A percentile compares a stretch with the other conserved stretches of the same genome.
Evolutionary conservation across 2,797 vertebrate genomes (phyloP).

Genomic region (Microcaecilia unicolor): DNA sequence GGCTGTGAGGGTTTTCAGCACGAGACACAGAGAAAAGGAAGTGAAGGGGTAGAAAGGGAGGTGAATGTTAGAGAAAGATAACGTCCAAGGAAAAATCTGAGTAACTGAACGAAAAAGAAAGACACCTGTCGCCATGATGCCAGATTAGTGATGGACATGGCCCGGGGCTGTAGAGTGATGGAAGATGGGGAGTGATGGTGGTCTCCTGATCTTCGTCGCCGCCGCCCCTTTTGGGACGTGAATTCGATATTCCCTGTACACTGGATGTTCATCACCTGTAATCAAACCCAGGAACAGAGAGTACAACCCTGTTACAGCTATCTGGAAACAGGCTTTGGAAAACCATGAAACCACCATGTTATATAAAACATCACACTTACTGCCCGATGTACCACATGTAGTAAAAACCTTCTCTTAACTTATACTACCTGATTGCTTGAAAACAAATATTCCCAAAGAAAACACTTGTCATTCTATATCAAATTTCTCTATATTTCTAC

Average conservation of each 20-base stretch:
- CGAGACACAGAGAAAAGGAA: not conserved
- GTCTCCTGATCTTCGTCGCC: slow-evolving; percentile 37
- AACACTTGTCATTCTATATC: too few relatives aligned
- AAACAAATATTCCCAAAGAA: too few relatives aligned
- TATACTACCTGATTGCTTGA: too few relatives aligned
- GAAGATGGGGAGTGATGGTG: slow-evolving; percentile 26
- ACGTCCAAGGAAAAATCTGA: not conserved
- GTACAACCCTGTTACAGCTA: slow-evolving; percentile 4
- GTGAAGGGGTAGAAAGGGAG: slow-evolving; percentile 8
- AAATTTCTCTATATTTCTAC: too few relatives aligned
- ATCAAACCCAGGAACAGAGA: slow-evolving; percentile 24
- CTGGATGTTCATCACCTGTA: slow-evolving; percentile 43
- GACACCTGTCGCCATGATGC: slow-evolving; percentile 40
- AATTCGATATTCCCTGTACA: slow-evolving; percentile 38
- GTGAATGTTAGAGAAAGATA: not conserved
- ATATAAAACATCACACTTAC: too few relatives aligned
- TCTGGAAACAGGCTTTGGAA: not conserved
- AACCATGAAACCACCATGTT: too few relatives aligned
- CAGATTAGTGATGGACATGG: slow-evolving; percentile 35
- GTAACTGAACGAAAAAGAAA: not conserved
- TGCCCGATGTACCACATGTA: too few relatives aligned
- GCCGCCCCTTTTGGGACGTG: slow-evolving; percentile 29
- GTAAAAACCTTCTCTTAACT: too few relatives aligned
- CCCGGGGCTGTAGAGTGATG: slow-evolving; percentile 31
- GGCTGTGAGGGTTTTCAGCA: too few relatives aligned